These are phyloP conservation scores for Mormyrus hasselquistii DNA, from an alignment of 2,797 vertebrate species.

Conservation along the genomic window DNA sequence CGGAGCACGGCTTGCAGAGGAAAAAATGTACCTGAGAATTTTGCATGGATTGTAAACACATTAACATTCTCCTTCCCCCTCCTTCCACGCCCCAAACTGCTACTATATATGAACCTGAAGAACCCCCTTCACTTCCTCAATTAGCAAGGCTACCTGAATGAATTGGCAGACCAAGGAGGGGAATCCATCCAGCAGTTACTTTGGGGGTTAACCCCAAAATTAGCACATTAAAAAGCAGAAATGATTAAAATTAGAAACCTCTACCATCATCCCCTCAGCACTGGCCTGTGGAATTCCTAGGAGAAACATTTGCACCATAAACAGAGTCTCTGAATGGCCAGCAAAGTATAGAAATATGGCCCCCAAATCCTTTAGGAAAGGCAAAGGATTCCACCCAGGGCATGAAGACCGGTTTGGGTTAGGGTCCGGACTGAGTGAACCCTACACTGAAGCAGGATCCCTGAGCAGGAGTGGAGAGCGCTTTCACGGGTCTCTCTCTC, in stretches of 20 bases:
- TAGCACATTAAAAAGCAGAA: not conserved
- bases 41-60: not conserved
- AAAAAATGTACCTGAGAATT: constrained; percentile 23
- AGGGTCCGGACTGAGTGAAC: not conserved
- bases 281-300: not conserved
- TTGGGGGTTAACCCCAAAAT: not conserved
- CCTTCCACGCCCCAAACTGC: not conserved
- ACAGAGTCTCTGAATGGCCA: not conserved
- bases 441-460: not conserved
- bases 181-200: not conserved
- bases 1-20: constrained; percentile 13
- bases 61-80: constrained; percentile 2
- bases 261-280: not conserved
- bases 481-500: not conserved
- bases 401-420: not conserved
- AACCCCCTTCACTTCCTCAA: not conserved
- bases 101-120: not conserved
- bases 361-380: not conserved
- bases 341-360: not conserved
- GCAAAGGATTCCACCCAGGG: not conserved
- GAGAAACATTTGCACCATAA: not conserved
- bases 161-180: not conserved
- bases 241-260: not conserved
- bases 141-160: not conserved
- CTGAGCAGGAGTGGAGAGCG: not conserved